Evolutionary conservation across 2,113 vertebrate genomes (phyloP).

Genomic region (Tachuris rubrigastra): DNA sequence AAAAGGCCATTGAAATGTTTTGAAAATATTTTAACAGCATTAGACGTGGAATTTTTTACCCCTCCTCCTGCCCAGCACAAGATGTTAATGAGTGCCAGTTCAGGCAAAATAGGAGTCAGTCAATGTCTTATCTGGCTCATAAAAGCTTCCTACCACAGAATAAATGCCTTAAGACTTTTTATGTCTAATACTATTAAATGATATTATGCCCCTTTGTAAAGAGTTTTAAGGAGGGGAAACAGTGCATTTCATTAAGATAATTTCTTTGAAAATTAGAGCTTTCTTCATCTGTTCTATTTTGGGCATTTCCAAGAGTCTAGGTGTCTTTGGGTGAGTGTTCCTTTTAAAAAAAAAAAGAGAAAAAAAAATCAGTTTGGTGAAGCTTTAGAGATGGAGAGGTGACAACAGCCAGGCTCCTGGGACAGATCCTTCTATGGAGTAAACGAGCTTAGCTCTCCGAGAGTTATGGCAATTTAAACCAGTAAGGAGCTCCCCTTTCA

Average conservation of each 20-base stretch:
- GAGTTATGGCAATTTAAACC: conserved; percentile 7
- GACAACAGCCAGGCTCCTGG: background rate
- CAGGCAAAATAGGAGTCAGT: background rate
- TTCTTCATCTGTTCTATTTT: background rate
- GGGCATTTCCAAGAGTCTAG: background rate
- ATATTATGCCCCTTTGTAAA: background rate
- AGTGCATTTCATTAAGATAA: background rate
- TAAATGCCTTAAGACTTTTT: background rate
- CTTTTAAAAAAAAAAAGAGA: background rate
- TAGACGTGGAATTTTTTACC: background rate
- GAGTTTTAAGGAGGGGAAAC: background rate
- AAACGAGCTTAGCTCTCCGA: background rate
- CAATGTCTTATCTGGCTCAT: background rate
- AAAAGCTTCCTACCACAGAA: background rate
- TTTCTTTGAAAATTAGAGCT: background rate
- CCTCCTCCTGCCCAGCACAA: background rate
- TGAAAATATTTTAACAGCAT: background rate
- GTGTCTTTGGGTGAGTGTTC: background rate
- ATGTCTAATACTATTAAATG: background rate
- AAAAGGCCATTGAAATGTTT: background rate
- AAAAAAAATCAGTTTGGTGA: background rate
- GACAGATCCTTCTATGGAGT: conserved; percentile 24
- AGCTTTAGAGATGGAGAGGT: background rate
- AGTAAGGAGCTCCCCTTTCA: conserved; percentile 32
- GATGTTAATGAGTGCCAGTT: background rate